Evolutionary conservation across 92 coral and sea anemone species (phyloP).

Genomic region (Heliopora coerulea): DNA sequence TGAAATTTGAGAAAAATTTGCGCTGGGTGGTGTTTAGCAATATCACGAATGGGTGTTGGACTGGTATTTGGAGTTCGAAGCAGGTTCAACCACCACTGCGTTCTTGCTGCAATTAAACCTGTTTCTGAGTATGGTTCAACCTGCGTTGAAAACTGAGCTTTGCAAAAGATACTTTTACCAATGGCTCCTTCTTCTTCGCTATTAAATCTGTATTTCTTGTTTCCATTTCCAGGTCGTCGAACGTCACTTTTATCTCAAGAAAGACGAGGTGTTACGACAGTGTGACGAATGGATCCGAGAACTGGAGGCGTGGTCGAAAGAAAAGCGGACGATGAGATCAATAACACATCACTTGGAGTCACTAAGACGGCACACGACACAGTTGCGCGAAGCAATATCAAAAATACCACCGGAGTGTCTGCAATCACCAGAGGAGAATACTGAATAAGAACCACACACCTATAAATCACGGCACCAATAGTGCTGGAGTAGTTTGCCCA

Average conservation of each 20-base stretch:
- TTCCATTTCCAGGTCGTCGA: constrained; percentile 75
- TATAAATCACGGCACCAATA: too few relatives aligned
- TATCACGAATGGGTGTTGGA: too few relatives aligned
- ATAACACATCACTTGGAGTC: constrained; percentile 89
- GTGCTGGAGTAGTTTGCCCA: too few relatives aligned
- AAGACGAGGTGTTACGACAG: constrained; percentile 86
- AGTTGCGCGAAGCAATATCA: constrained; percentile 67
- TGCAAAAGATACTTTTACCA: too few relatives aligned
- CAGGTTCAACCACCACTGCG: too few relatives aligned
- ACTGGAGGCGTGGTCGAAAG: constrained; percentile 69
- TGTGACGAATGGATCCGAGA: constrained; percentile 92
- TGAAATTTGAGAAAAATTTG: too few relatives aligned
- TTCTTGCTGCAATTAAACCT: too few relatives aligned
- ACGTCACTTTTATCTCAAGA: constrained; percentile 91
- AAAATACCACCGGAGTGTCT: constrained; percentile 49
- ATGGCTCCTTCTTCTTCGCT: neutral
- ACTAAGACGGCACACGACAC: constrained; percentile 83
- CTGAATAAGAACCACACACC: neutral
- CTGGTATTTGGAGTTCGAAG: too few relatives aligned
- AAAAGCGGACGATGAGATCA: constrained; percentile 76
- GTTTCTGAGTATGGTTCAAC: too few relatives aligned
- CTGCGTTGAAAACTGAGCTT: too few relatives aligned
- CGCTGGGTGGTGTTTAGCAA: too few relatives aligned
- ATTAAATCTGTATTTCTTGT: neutral
- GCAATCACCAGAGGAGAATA: constrained; percentile 16